These are phyloP conservation scores for Gobio occitaniae DNA, from an alignment of 2,797 vertebrate genomes.

Conservation along the genomic window DNA sequence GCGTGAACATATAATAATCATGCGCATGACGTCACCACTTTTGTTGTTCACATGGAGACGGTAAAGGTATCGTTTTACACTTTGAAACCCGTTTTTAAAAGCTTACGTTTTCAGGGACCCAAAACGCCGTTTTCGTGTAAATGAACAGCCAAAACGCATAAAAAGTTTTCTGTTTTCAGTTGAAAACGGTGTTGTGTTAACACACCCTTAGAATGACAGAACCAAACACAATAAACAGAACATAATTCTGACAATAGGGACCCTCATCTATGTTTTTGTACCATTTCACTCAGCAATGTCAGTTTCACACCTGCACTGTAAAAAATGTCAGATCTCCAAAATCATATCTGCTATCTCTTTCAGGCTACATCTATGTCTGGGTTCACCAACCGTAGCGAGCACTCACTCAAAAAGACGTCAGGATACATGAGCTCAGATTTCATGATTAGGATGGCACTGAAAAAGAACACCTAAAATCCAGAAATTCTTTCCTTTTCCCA, in stretches of 20 bases:
- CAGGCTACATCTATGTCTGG: conserved; percentile 35
- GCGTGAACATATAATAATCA: no score
- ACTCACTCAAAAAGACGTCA: conserved; percentile 46
- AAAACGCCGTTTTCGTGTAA: no score
- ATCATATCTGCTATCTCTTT: conserved; percentile 59
- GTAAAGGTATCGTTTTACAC: no score
- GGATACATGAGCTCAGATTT: conserved; percentile 60
- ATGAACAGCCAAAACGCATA: no score
- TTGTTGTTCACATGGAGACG: no score
- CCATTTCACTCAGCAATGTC: conserved; percentile 12
- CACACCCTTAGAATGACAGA: no score
- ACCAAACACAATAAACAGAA: background rate
- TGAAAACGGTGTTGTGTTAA: no score
- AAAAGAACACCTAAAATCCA: conserved; percentile 48
- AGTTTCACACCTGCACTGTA: conserved; percentile 49
- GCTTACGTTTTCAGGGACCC: no score
- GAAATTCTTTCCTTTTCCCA: conserved; percentile 31
- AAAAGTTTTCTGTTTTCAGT: no score
- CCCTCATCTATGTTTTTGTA: background rate
- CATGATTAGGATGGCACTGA: conserved; percentile 52
- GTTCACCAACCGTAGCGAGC: conserved; percentile 45
- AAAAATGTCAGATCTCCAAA: conserved; percentile 44
- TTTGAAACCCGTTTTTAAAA: no score
- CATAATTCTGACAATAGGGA: background rate
- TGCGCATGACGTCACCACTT: no score